phyloP scores from a whole-genome alignment of 2,113 vertebrate genomes.

The Oreamnos americanus region DNA sequence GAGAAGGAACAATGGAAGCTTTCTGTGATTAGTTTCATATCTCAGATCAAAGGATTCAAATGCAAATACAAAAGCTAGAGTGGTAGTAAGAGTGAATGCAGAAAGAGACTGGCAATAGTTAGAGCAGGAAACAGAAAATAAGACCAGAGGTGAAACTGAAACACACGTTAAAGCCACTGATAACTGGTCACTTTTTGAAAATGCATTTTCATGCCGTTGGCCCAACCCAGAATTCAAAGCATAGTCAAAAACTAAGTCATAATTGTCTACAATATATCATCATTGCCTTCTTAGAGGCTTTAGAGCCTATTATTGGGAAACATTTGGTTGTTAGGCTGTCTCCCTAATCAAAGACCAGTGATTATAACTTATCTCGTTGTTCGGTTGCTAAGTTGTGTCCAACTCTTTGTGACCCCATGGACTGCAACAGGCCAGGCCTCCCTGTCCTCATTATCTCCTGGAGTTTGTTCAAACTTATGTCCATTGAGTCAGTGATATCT shows the following conservation, averaged over 20 bases:
- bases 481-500: neutral
- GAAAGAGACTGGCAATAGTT: neutral
- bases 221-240: neutral
- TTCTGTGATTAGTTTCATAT: neutral
- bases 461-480: neutral
- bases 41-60: neutral
- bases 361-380: neutral
- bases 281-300: neutral
- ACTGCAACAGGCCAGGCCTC: neutral
- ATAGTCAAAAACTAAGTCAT: neutral
- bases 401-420: neutral
- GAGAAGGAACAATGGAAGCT: neutral
- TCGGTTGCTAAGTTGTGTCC: neutral
- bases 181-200: neutral
- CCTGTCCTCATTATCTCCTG: neutral
- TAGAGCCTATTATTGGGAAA: neutral
- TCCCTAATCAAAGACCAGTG: neutral
- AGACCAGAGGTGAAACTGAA: neutral
- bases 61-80: neutral
- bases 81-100: neutral
- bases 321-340: neutral
- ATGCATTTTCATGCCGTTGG: neutral
- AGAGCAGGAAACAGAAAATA: neutral
- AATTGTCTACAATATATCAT: neutral
- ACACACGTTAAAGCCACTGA: neutral